A percentile compares a stretch with the other conserved stretches of the same genome.
phyloP scores from a whole-genome alignment of 2,113 vertebrate species.

The Lota lota region DNA sequence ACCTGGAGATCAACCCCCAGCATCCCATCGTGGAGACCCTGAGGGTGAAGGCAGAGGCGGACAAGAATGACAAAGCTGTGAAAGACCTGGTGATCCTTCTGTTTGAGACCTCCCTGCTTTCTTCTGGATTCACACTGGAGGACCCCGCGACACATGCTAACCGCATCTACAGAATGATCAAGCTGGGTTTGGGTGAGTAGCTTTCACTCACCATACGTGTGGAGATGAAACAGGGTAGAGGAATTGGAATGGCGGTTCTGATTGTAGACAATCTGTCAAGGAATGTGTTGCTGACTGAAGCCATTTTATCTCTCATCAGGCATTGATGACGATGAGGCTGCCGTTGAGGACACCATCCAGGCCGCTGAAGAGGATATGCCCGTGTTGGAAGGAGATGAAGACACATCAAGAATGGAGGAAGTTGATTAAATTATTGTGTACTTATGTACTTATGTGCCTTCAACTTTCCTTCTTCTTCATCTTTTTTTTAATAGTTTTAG shows the following conservation, averaged over 20 bases:
- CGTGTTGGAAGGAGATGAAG: slow-evolving; percentile 78
- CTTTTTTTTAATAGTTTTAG: slow-evolving; percentile 39
- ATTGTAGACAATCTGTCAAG: not conserved
- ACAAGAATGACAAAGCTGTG: slow-evolving; percentile 81
- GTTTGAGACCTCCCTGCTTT: slow-evolving; percentile 76
- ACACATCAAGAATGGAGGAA: slow-evolving; percentile 82
- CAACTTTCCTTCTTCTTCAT: slow-evolving; percentile 19
- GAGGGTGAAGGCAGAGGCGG: slow-evolving; percentile 75
- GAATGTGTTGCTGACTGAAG: slow-evolving; percentile 52
- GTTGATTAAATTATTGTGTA: slow-evolving; percentile 68
- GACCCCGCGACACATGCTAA: slow-evolving; percentile 81
- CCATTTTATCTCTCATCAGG: slow-evolving; percentile 57
- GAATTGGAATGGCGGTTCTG: slow-evolving; percentile 15
- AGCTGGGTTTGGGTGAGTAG: slow-evolving; percentile 76
- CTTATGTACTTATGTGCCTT: not conserved
- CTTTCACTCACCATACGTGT: not conserved
- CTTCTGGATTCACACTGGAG: slow-evolving; percentile 80
- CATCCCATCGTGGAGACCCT: slow-evolving; percentile 78
- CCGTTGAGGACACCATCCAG: slow-evolving; percentile 70
- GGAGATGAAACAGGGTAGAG: slow-evolving; percentile 14
- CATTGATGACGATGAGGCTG: slow-evolving; percentile 76
- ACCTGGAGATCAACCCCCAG: slow-evolving; percentile 78
- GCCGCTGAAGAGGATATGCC: slow-evolving; percentile 78
- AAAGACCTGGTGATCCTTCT: slow-evolving; percentile 80
- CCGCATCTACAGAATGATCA: slow-evolving; percentile 84